Conservation (phyloP, 2,797 vertebrate species). For the Falco columbarius region DNA sequence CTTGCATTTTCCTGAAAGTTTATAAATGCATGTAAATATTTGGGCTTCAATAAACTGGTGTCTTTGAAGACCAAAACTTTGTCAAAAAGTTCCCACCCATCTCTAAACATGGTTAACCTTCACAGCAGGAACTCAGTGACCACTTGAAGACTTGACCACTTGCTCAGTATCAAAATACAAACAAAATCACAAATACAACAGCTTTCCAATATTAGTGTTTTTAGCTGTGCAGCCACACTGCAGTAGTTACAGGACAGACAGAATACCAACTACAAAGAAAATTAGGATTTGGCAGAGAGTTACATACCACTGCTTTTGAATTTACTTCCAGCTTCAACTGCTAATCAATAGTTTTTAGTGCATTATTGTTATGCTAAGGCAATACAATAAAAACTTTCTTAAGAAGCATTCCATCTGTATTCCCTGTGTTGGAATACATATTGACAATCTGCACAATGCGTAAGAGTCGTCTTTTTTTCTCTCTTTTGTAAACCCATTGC, state of each 20-base stretch:
- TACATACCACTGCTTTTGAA: not conserved
- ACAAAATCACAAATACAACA: not conserved
- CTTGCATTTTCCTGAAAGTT: not conserved
- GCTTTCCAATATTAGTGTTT: not conserved
- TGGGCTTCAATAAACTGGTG: not conserved
- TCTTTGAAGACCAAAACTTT: not conserved
- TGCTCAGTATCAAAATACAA: not conserved
- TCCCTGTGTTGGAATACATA: slow-evolving; percentile 25
- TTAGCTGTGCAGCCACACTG: not conserved
- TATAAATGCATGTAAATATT: not conserved
- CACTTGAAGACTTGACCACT: not conserved
- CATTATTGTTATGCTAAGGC: not conserved
- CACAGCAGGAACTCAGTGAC: not conserved
- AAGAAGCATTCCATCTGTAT: not conserved
- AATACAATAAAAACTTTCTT: not conserved
- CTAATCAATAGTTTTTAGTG: not conserved
- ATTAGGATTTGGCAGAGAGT: not conserved
- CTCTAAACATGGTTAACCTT: not conserved
- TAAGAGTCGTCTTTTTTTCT: not conserved
- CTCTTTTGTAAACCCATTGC: not conserved
- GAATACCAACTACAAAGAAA: not conserved
- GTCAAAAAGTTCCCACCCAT: not conserved
- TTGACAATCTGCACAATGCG: not conserved
- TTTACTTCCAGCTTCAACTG: not conserved
- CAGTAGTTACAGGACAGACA: not conserved